Percentiles rank a stretch among this genome's conserved stretches.
Conservation (phyloP, 2,797 vertebrate species). For the Lutjanus argentimaculatus region DNA sequence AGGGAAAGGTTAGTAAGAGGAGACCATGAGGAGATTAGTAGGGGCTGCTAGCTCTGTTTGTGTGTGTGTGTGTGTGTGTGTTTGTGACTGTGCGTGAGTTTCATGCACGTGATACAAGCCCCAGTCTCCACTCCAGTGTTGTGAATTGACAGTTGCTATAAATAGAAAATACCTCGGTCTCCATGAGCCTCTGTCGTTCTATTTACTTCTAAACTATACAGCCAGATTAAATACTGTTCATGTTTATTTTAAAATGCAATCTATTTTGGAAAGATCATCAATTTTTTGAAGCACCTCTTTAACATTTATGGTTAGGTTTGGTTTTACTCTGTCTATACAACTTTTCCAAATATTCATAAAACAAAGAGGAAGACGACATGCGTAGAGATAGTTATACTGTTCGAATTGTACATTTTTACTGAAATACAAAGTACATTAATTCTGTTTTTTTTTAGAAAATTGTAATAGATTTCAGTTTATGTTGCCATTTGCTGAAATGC, state of each 20-base stretch:
- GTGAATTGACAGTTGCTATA: conserved; percentile 68
- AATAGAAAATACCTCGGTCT: conserved; percentile 66
- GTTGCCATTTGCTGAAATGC: too few species aligned
- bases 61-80: conserved; percentile 16
- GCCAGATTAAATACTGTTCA: background rate
- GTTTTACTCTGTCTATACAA: background rate
- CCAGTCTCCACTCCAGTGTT: conserved; percentile 47
- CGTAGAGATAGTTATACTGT: too few species aligned
- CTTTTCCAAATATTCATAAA: too few species aligned
- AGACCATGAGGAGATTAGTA: conserved; percentile 65
- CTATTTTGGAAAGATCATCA: background rate
- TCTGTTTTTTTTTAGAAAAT: too few species aligned
- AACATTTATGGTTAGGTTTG: background rate
- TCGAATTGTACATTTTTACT: too few species aligned
- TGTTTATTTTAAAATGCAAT: background rate
- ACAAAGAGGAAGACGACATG: too few species aligned
- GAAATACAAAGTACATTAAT: too few species aligned
- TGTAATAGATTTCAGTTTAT: too few species aligned
- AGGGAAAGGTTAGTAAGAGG: conserved; percentile 62
- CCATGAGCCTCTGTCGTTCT: conserved; percentile 46
- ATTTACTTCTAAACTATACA: conserved; percentile 18
- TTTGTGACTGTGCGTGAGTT: conserved; percentile 21
- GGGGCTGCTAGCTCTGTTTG: conserved; percentile 18
- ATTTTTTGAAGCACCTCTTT: background rate
- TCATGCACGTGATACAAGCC: conserved; percentile 56